phyloP scores from a whole-genome alignment of 1,140 invertebrate genomes.

The Choristoneura fumiferana region DNA sequence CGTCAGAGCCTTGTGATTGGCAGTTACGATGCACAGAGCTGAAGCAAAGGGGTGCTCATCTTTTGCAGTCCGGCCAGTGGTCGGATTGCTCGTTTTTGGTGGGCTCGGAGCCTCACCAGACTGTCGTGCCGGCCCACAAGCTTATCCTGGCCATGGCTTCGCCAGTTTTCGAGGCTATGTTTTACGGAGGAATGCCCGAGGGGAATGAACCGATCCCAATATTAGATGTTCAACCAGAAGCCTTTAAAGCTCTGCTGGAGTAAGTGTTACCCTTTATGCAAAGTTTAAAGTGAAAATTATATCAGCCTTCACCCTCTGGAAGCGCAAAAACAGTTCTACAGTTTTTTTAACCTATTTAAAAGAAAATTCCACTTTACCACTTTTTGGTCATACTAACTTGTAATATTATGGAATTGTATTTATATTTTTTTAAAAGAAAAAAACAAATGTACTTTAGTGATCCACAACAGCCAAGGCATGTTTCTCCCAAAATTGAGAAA shows the following conservation, averaged over 20 bases:
- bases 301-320: no score
- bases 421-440: no score
- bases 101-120: conserved; percentile 87
- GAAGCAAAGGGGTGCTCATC: conserved; percentile 83
- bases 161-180: conserved; percentile 90
- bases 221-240: conserved; percentile 90
- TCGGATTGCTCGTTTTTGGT: conserved; percentile 90
- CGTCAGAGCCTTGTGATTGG: conserved; percentile 81
- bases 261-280: conserved; percentile 30
- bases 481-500: no score
- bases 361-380: no score
- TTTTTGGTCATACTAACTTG: no score
- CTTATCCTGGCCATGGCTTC: conserved; percentile 90
- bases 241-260: conserved; percentile 85
- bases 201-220: conserved; percentile 86
- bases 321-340: no score
- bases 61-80: conserved; percentile 88
- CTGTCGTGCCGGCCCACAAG: conserved; percentile 87
- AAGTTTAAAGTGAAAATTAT: no score
- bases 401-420: no score
- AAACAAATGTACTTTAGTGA: no score
- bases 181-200: conserved; percentile 85
- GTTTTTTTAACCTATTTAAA: no score
- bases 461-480: no score
- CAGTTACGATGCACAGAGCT: conserved; percentile 84